Evolutionary conservation across 2,888 invertebrate species (phyloP), one percentile per base, ranked within the genome.

Genomic region (Belgica antarctica): DNA sequence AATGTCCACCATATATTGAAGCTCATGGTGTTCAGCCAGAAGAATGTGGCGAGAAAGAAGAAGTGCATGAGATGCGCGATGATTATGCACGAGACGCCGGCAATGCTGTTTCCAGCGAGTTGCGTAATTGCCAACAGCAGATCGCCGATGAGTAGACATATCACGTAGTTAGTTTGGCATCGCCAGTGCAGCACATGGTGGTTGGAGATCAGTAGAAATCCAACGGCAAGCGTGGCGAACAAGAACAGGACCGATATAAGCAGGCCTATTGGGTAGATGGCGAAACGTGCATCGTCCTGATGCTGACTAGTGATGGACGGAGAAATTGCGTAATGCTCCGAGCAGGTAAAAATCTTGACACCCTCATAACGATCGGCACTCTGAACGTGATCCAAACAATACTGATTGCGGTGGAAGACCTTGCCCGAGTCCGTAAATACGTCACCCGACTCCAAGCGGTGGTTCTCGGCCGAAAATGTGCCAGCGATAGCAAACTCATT

Each of bases 1-100:
- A 91, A 91, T 19, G 93, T 93, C 92, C 93, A 93, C 92, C 93
- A 94, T 78, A 94, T 92, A 82, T 94, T 94, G 83, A 93, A 93
- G 81, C 93, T 94, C 93, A 94, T 93, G 72, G 92, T 92, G 81
- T 93, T 94, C 62, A 94, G 86, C 94, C 94, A 94, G 81, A 93
- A 93, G 84, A 94, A 94, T 72, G 93, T 92, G 31, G 93, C 88
- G 79, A 94, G 83, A 80, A 92, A 92, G 81, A 90, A 87, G 84
- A 93, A 93, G 78, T 93, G 92, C 85, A 92, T 91, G 75, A 86
- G 82, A 74, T 90, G 88, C 72, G 92, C 93, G 87, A 89, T 83
- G 28, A 82, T 81, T 72, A 86, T 83, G 79, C 92, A 92, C 70
- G 84, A 81, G 62, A 81, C 76, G 19, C 85, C 84, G 66, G 84